These are phyloP conservation scores for Sphinx pinastri DNA, from an alignment of 2,888 invertebrate genomes.

Conservation along the genomic window DNA sequence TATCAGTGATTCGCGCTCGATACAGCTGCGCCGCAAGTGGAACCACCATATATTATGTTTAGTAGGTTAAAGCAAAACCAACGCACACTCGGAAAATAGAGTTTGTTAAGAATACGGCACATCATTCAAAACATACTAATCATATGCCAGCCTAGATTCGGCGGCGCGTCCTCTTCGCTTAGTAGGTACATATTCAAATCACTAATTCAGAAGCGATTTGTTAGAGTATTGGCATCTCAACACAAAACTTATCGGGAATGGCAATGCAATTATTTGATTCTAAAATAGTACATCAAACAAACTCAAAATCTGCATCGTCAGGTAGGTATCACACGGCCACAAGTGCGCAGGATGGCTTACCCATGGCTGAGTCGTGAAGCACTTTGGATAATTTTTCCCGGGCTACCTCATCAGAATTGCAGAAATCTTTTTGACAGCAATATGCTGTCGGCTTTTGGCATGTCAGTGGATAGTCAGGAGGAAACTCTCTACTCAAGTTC, in stretches of 20 bases:
- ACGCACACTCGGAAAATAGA: slow-evolving; percentile 80
- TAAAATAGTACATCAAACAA: slow-evolving; percentile 78
- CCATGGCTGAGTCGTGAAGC: slow-evolving; percentile 59
- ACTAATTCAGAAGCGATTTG: slow-evolving; percentile 81
- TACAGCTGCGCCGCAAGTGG: slow-evolving; percentile 88
- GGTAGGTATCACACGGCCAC: slow-evolving; percentile 67
- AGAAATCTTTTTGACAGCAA: slow-evolving; percentile 77
- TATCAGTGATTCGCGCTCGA: slow-evolving; percentile 88
- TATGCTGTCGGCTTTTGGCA: slow-evolving; percentile 70
- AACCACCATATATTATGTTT: slow-evolving; percentile 83
- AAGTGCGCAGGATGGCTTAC: slow-evolving; percentile 71
- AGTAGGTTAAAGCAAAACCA: slow-evolving; percentile 85
- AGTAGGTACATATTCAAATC: slow-evolving; percentile 76
- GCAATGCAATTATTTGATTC: slow-evolving; percentile 74
- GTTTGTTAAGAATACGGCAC: slow-evolving; percentile 74
- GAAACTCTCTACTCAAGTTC: slow-evolving; percentile 77
- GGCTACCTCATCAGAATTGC: slow-evolving; percentile 72
- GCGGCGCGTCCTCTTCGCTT: slow-evolving; percentile 59
- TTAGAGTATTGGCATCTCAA: slow-evolving; percentile 81
- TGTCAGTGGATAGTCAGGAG: slow-evolving; percentile 78
- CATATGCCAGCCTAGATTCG: slow-evolving; percentile 43
- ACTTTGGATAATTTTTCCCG: slow-evolving; percentile 64
- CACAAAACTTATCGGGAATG: slow-evolving; percentile 76
- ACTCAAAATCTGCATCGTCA: slow-evolving; percentile 73
- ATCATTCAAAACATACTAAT: slow-evolving; percentile 77